Percentiles rank a stretch among this genome's conserved stretches.
Evolutionary conservation across 2,888 invertebrate genomes (phyloP).

Genomic region (Agonopterix alstromeriana): DNA sequence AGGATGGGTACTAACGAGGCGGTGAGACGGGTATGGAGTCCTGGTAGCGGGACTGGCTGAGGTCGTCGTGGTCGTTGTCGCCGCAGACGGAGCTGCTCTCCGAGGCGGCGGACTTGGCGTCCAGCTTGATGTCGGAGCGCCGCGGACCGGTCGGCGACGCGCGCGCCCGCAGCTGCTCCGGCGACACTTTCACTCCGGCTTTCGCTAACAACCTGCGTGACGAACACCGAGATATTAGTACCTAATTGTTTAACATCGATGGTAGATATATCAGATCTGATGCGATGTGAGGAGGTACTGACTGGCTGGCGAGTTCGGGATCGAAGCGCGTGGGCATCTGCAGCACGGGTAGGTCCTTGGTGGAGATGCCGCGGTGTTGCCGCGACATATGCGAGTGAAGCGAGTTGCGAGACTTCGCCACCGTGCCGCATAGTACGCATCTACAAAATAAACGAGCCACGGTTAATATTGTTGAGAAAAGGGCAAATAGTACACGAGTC

Average conservation of each 20-base stretch:
- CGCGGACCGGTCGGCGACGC: constrained; percentile 91
- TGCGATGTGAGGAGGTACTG: constrained; percentile 27
- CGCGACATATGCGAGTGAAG: constrained; percentile 96
- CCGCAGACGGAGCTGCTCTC: constrained; percentile 86
- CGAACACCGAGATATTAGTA: neutral
- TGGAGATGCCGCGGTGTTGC: constrained; percentile 94
- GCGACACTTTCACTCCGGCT: constrained; percentile 91
- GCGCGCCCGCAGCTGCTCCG: constrained; percentile 88
- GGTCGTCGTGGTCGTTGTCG: constrained; percentile 89
- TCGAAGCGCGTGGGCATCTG: constrained; percentile 96
- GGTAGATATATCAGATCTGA: neutral
- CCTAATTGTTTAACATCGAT: no score
- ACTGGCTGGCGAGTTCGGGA: constrained; percentile 90
- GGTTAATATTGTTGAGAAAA: no score
- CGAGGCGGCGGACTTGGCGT: constrained; percentile 85
- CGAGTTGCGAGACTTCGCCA: constrained; percentile 94
- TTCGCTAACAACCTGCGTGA: constrained; percentile 84
- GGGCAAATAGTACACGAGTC: no score
- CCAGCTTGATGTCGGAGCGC: constrained; percentile 85
- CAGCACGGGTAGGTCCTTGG: constrained; percentile 93
- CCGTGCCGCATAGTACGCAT: constrained; percentile 94
- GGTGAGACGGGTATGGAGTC: constrained; percentile 77
- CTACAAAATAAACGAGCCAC: constrained; percentile 38
- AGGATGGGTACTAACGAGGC: constrained; percentile 63
- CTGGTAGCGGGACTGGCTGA: constrained; percentile 80